Percentiles rank a stretch among this genome's conserved stretches.
These are phyloP conservation scores for Oreochromis mossambicus DNA, from an alignment of 2,797 vertebrate species.

Conservation along the genomic window DNA sequence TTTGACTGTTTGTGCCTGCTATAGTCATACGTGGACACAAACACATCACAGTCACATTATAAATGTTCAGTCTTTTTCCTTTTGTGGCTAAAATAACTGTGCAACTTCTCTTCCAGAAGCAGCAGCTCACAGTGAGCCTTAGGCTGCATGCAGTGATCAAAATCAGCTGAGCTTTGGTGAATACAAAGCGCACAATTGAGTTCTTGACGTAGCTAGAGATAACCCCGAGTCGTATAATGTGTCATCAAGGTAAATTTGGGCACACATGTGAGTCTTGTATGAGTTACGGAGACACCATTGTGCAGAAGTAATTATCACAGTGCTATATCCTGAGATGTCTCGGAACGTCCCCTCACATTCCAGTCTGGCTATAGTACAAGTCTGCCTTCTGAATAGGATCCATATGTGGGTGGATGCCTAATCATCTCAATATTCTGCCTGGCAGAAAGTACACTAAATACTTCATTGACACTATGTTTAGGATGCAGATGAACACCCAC, in stretches of 20 bases:
- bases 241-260: conserved; percentile 4
- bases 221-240: neutral
- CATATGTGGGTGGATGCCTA: conserved; percentile 26
- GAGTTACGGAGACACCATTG: neutral
- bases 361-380: neutral
- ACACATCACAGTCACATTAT: neutral
- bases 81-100: neutral
- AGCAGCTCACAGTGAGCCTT: neutral
- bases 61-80: neutral
- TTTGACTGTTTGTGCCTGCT: neutral
- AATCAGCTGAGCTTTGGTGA: conserved; percentile 23
- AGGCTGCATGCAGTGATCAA: conserved; percentile 25
- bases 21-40: neutral
- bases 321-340: neutral
- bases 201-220: neutral
- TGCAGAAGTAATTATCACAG: neutral
- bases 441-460: conserved; percentile 30
- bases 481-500: conserved; percentile 24
- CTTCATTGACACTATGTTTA: conserved; percentile 15
- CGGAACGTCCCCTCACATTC: neutral
- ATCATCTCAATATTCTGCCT: conserved; percentile 41
- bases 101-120: neutral
- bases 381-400: neutral
- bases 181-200: conserved; percentile 31
- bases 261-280: neutral